Base-by-base conservation (phyloP, 2,888 invertebrate genomes). In the Polyploca ridens region DNA sequence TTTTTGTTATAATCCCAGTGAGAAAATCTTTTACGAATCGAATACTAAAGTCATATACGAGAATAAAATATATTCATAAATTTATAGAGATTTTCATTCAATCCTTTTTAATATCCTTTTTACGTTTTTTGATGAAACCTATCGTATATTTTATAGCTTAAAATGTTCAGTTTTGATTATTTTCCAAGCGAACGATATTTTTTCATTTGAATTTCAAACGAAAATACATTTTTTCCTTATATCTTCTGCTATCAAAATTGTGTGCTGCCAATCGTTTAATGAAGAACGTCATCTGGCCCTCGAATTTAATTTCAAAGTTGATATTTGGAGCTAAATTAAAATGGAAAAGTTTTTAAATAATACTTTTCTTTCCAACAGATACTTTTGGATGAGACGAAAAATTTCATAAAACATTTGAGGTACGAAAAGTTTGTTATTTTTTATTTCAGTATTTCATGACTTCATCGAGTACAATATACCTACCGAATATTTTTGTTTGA, bases 211-310 rank as follows among this genome's bases (percentile, higher is more conserved):
- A 54, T 54, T 54, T 54, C 7, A 54, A 54, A 8, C n/a, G 3
- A 5, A 16, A 49, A 10, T 19, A 54, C 10, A 1, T 1, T 8
- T 19, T 19, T 54, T 54, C 14, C 54, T 46, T n/a, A 46, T 46
- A 14, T 46, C 54, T 10, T 49, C 7, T 49, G 16, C 16, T 16
- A 49, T 16, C 2, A 14, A 16, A 14, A 19, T 19, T 54, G 7
- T 54, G 19, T 54, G 54, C 14, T 14, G 54, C 54, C 54, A 19
- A 54, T 19, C 54, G 19, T 54, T 54, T 54, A 7, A 19, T 6
- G 14, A 13, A 19, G 14, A 61, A 38, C 64, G 64, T 64, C 64
- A 61, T 61, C 64, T 64, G 64, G 49, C 38, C 41, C 33, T 46
- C 49, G 54, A 19, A 54, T 54, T 54, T 54, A 54, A 54, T 54